phyloP scores from a whole-genome alignment of 2,113 vertebrate genomes.

The Triplophysa rosa region DNA sequence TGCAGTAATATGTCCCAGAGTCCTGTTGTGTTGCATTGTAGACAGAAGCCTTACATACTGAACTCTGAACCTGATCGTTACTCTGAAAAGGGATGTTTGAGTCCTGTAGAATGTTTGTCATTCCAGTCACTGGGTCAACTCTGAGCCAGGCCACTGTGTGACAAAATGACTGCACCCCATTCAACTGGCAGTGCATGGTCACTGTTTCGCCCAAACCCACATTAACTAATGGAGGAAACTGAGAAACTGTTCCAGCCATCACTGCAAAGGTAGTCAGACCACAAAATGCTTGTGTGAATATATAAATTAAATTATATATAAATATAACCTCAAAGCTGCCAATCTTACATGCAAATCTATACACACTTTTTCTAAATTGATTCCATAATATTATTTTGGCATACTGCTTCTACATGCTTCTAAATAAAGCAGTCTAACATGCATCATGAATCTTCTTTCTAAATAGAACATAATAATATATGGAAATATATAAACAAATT shows the following conservation, averaged over 20 bases:
- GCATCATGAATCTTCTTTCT: too few species aligned
- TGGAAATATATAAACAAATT: not conserved
- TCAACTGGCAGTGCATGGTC: constrained; percentile 17
- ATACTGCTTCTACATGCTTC: too few species aligned
- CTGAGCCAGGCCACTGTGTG: constrained; percentile 22
- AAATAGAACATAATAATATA: too few species aligned
- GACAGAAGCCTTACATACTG: not conserved
- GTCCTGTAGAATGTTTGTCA: not conserved
- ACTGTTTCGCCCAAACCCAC: not conserved
- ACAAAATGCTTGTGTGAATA: not conserved
- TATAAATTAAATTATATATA: too few species aligned
- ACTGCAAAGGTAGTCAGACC: not conserved
- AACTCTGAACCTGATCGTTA: not conserved
- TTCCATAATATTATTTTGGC: too few species aligned
- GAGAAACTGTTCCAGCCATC: not conserved
- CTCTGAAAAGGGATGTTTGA: not conserved
- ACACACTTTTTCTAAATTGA: too few species aligned
- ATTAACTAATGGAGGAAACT: constrained; percentile 9
- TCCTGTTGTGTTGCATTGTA: not conserved
- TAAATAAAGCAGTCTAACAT: too few species aligned
- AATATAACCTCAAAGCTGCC: too few species aligned
- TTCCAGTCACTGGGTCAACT: constrained; percentile 2
- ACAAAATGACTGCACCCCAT: not conserved
- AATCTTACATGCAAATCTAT: too few species aligned
- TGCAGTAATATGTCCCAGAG: constrained; percentile 31